Conservation (phyloP, 2,888 invertebrate species). For the Thymelicus sylvestris region DNA sequence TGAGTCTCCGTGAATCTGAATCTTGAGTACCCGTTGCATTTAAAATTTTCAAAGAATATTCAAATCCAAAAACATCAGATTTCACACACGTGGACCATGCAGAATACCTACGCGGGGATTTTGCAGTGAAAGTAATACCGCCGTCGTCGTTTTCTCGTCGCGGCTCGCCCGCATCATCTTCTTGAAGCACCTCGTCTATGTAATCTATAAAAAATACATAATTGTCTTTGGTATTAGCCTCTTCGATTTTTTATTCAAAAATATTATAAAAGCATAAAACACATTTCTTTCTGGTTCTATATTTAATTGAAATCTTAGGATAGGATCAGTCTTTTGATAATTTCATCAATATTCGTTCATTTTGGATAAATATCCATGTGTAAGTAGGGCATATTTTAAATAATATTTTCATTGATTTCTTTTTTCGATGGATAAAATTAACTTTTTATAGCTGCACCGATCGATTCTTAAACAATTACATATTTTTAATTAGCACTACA, state of each 20-base stretch:
- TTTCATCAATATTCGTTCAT: neutral
- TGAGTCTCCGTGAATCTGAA: too few species aligned
- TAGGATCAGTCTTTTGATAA: neutral
- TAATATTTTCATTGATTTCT: too few species aligned
- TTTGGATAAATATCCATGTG: neutral
- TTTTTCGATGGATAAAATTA: too few species aligned
- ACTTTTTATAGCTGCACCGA: too few species aligned
- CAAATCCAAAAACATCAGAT: constrained; percentile 68
- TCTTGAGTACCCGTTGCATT: too few species aligned
- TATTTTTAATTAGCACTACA: neutral
- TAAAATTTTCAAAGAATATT: constrained; percentile 45
- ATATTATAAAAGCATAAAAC: neutral
- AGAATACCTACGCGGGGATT: constrained; percentile 92
- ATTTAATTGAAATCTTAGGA: too few species aligned
- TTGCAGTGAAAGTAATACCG: constrained; percentile 95
- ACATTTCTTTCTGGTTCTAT: neutral
- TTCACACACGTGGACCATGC: constrained; percentile 67
- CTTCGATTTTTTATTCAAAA: neutral
- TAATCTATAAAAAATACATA: constrained; percentile 85
- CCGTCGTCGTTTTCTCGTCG: constrained; percentile 89
- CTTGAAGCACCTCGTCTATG: constrained; percentile 92
- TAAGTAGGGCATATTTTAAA: too few species aligned
- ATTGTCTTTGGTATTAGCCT: neutral
- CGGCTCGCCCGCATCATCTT: constrained; percentile 82
- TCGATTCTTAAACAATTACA: neutral